phyloP scores from a whole-genome alignment of 2,888 invertebrate genomes.

The Rhagium mordax region DNA sequence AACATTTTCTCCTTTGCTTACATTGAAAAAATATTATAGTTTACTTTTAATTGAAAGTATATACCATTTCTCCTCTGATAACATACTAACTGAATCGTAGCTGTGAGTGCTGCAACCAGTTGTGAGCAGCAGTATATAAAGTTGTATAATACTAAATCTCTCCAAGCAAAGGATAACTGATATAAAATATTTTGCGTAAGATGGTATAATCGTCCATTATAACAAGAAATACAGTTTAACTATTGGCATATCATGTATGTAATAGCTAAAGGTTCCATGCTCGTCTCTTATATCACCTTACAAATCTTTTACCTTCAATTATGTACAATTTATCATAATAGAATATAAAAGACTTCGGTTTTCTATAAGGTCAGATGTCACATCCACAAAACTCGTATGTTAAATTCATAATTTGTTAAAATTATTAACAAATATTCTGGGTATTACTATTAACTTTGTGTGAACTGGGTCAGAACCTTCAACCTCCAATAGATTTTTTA shows the following conservation, averaged over 20 bases:
- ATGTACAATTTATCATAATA: background rate
- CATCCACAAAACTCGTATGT: background rate
- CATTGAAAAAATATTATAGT: too few relatives aligned
- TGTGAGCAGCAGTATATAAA: background rate
- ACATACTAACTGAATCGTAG: background rate
- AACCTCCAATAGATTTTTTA: constrained; percentile 22
- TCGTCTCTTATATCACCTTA: background rate
- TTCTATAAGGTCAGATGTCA: constrained; percentile 28
- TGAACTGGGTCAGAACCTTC: constrained; percentile 22
- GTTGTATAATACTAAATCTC: constrained; percentile 9
- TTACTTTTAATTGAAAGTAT: too few relatives aligned
- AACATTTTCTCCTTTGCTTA: too few relatives aligned
- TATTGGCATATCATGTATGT: background rate
- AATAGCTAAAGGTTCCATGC: background rate
- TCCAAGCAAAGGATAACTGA: background rate
- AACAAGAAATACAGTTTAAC: background rate
- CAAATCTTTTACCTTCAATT: background rate
- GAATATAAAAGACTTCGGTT: constrained; percentile 3
- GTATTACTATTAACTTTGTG: constrained; percentile 13
- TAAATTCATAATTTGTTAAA: constrained; percentile 23
- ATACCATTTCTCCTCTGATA: too few relatives aligned
- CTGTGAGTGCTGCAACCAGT: constrained; percentile 3
- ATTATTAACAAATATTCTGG: constrained; percentile 9
- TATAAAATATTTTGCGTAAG: background rate
- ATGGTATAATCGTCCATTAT: background rate